Base-by-base conservation (phyloP, 2,888 invertebrate genomes). In the Drosophila rubida region DNA sequence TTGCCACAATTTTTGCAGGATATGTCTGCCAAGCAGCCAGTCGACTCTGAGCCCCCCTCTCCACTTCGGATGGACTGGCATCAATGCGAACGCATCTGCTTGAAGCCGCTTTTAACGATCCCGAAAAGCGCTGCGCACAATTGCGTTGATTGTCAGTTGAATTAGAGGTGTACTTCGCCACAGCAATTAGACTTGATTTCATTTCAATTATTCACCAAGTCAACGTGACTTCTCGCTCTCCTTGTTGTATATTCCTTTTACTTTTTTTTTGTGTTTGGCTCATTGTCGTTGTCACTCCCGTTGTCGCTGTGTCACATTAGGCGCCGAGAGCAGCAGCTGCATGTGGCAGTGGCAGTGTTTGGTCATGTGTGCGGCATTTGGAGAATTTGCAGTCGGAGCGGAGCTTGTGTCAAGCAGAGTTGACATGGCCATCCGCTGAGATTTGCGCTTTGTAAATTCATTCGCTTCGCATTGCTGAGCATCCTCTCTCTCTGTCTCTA, bases 1-100 rank as follows among this genome's bases (percentile, higher is more conserved):
- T 87, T 83, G 88, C 82, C 88, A 85, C 82, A 85, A 87, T 83
- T 87, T 82, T 78, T 69, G 78, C 78, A 54, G 74, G 51, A 77
- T 67, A 72, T 75, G 66, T 48, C 66, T 72, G 72, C 49, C 54
- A 32, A 58, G 8, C 37, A 35, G 48, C 35, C 48, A 39, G 44
- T 53, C 30, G 32, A 23, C 22, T 54, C 22, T 44, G 11, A 11
- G 25, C n/a, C 41, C 58, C 50, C 58, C 45, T 22, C 30, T 54
- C 4, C 11, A 11, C 11, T 32, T 32, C n/a, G n/a, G 14, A 11
- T 11, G 23, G 37, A 25, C 2, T 22, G 27, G 64, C 64, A 60
- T 76, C 71, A 75, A 70, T 70, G 54, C 9, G 14, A 54, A 48
- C 50, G 54, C 55, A 54, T 64, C 39, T 45, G 8, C 49, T 51